phyloP scores from a whole-genome alignment of 2,888 invertebrate genomes.

The Polylopha cassiicola region DNA sequence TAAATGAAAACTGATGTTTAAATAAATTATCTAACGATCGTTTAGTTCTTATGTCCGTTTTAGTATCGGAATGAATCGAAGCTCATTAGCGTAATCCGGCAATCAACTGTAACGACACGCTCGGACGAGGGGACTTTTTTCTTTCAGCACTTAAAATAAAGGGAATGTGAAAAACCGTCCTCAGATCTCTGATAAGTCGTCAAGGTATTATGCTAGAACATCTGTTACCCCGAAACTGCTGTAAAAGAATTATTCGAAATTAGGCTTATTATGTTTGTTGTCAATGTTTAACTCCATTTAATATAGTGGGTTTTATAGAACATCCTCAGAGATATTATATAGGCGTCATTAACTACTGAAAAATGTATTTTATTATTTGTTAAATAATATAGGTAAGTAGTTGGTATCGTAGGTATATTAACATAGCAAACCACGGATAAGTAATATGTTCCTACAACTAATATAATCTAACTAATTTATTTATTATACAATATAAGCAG shows the following conservation, averaged over 20 bases:
- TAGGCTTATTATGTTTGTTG: too few species aligned
- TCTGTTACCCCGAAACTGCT: constrained; percentile 14
- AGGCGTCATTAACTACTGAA: too few species aligned
- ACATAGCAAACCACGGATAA: too few species aligned
- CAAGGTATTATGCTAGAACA: constrained; percentile 16
- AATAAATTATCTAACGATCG: constrained; percentile 3
- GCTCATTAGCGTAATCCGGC: constrained; percentile 24
- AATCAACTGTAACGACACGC: constrained; percentile 22
- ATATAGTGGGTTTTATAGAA: too few species aligned
- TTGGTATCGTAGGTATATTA: too few species aligned
- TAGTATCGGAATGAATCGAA: constrained; percentile 9
- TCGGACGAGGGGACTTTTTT: constrained; percentile 11
- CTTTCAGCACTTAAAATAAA: constrained; percentile 17
- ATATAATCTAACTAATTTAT: too few species aligned
- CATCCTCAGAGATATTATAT: too few species aligned
- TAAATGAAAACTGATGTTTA: background rate
- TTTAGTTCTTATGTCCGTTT: constrained; percentile 2
- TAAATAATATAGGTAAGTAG: too few species aligned
- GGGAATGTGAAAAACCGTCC: constrained; percentile 8
- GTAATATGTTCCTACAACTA: too few species aligned
- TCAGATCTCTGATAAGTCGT: constrained; percentile 15
- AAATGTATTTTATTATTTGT: too few species aligned
- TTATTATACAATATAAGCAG: too few species aligned
- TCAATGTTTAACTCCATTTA: too few species aligned
- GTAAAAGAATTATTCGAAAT: constrained; percentile 17